A percentile compares a stretch with the other conserved stretches of the same genome.
These are phyloP conservation scores for Ladona fulva DNA, from an alignment of 1,140 invertebrate species.

Conservation along the genomic window DNA sequence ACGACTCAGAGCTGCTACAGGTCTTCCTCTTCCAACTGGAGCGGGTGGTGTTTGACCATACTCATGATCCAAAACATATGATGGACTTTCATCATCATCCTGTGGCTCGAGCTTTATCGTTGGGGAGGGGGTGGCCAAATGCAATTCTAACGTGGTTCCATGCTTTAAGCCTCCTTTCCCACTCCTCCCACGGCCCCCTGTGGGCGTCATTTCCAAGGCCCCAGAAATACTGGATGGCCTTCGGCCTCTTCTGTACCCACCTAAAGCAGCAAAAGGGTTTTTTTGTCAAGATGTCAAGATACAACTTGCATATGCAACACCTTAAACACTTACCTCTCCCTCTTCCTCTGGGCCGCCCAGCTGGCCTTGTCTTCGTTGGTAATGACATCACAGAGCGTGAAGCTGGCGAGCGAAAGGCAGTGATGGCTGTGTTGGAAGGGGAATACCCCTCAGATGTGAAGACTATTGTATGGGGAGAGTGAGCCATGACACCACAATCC, in stretches of 20 bases:
- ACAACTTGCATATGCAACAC: background rate
- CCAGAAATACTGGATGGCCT: background rate
- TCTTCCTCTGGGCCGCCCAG: background rate
- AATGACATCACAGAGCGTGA: background rate
- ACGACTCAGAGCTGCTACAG: background rate
- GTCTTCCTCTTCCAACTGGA: background rate
- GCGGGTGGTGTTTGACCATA: constrained; percentile 63
- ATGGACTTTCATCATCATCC: constrained; percentile 36
- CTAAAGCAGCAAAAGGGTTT: background rate
- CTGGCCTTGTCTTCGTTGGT: background rate
- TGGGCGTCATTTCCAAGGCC: background rate
- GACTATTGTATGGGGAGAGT: background rate
- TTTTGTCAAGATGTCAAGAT: background rate
- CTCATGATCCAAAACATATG: constrained; percentile 73
- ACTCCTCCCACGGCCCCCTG: background rate
- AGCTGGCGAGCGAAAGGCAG: constrained; percentile 1
- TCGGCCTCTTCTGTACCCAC: background rate
- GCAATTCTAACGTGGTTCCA: background rate
- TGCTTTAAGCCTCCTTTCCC: background rate
- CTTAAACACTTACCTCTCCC: background rate
- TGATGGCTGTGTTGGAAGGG: background rate
- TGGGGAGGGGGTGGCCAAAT: background rate
- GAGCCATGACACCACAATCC: background rate
- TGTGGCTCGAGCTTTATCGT: background rate
- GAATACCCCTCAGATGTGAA: background rate